These are phyloP conservation scores for Salvelinus namaycush DNA, from an alignment of 2,113 vertebrate genomes.

Conservation along the genomic window DNA sequence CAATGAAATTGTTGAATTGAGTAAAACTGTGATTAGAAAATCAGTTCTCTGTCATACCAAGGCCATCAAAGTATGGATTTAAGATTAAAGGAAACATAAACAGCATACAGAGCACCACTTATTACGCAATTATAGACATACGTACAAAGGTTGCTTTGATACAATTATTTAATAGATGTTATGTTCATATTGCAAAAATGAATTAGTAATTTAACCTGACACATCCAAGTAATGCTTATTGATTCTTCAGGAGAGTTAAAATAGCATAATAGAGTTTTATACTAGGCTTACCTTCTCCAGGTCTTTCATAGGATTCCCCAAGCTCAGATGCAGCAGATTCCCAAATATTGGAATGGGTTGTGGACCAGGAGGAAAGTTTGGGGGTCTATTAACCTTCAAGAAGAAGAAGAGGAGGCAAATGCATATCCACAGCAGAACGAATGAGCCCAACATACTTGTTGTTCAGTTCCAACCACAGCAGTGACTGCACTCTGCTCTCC, in stretches of 20 bases:
- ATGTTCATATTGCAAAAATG: background rate
- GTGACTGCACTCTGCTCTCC: background rate
- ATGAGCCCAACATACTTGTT: conserved; percentile 57
- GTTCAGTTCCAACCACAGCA: background rate
- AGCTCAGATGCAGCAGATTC: conserved; percentile 60
- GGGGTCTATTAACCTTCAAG: conserved; percentile 53
- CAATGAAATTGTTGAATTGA: no score
- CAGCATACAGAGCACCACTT: background rate
- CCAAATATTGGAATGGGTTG: conserved; percentile 62
- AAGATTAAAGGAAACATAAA: background rate
- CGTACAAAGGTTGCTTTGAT: background rate
- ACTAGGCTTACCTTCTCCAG: conserved; percentile 62
- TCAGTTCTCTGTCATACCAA: background rate
- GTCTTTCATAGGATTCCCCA: conserved; percentile 65
- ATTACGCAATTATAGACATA: background rate
- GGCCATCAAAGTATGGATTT: background rate
- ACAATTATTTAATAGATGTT: background rate
- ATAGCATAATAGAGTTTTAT: background rate
- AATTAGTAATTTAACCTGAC: background rate
- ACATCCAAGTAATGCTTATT: background rate
- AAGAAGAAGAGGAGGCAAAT: conserved; percentile 50
- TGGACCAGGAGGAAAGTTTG: conserved; percentile 76
- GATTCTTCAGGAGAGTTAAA: background rate
- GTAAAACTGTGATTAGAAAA: background rate
- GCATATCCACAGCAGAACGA: conserved; percentile 55